These are phyloP conservation scores for Sphinx pinastri DNA, from an alignment of 2,888 invertebrate species.

Conservation along the genomic window DNA sequence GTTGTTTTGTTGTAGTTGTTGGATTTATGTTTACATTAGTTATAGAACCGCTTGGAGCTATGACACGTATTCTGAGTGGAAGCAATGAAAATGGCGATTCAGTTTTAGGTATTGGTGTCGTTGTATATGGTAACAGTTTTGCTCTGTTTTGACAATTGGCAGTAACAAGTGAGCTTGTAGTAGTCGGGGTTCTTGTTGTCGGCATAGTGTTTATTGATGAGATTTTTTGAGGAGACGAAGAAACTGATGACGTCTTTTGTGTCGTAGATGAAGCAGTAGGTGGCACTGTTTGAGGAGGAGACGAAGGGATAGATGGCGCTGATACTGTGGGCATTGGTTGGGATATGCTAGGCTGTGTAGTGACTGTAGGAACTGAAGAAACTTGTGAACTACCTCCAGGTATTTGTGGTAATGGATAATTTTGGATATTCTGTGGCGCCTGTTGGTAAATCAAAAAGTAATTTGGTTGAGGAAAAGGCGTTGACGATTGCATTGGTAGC, in stretches of 20 bases:
- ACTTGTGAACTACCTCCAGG: conserved; percentile 32
- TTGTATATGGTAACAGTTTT: not conserved
- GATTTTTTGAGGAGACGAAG: conserved; percentile 37
- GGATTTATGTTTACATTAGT: conserved; percentile 67
- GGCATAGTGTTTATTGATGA: conserved; percentile 29
- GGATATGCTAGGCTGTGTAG: conserved; percentile 14
- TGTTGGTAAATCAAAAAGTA: conserved; percentile 59
- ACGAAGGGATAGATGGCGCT: conserved; percentile 34
- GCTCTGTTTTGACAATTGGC: not conserved
- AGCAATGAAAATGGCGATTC: conserved; percentile 18
- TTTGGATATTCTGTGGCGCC: conserved; percentile 47
- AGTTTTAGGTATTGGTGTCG: conserved; percentile 28
- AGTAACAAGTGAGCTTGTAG: not conserved
- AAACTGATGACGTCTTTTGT: not conserved
- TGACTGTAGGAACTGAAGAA: conserved; percentile 16
- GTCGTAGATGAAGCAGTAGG: not conserved
- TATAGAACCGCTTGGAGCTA: conserved; percentile 64
- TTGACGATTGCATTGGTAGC: conserved; percentile 25
- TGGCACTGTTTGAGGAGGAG: conserved; percentile 36
- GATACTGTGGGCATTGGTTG: conserved; percentile 30
- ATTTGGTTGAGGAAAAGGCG: conserved; percentile 35
- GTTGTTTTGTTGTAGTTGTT: conserved; percentile 52
- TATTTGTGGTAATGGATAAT: conserved; percentile 33
- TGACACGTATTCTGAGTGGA: conserved; percentile 62
- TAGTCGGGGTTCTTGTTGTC: not conserved